phyloP scores from a whole-genome alignment of 2,888 invertebrate genomes.

The Mayetiola destructor region DNA sequence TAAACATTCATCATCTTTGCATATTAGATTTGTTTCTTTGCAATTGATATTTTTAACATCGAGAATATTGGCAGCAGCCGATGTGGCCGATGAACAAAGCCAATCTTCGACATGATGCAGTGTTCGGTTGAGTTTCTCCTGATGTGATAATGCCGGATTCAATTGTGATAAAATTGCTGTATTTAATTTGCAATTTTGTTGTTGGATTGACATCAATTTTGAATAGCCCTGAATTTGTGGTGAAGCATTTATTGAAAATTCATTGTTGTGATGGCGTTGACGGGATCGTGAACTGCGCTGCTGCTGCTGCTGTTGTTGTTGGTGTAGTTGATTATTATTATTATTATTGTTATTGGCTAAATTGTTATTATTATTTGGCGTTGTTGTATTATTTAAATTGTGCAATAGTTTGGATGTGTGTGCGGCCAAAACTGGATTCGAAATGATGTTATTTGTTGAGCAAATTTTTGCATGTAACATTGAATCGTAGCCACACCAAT shows the following conservation, averaged over 20 bases:
- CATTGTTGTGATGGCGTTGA: constrained; percentile 6
- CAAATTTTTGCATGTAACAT: constrained; percentile 50
- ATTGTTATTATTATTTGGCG: not conserved
- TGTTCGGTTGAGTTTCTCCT: constrained; percentile 26
- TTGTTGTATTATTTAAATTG: not conserved
- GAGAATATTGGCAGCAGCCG: constrained; percentile 16
- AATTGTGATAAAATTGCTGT: constrained; percentile 25
- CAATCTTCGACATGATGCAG: constrained; percentile 40
- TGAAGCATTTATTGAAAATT: constrained; percentile 19
- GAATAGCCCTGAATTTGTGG: constrained; percentile 27
- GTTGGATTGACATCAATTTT: constrained; percentile 15
- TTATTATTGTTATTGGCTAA: not conserved
- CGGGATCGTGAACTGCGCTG: not conserved
- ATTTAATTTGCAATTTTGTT: constrained; percentile 24
- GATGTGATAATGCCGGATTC: constrained; percentile 24
- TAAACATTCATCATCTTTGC: constrained; percentile 32
- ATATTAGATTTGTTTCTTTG: constrained; percentile 23
- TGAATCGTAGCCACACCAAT: constrained; percentile 42
- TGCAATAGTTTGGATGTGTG: constrained; percentile 1
- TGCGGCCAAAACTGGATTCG: not conserved
- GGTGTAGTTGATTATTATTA: not conserved
- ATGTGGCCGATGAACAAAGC: constrained; percentile 28
- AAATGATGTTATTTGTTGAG: constrained; percentile 32
- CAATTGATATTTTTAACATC: constrained; percentile 22
- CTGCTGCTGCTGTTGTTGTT: not conserved